Evolutionary conservation across 2,797 vertebrate genomes (phyloP).

Genomic region (Diglossa cyanea): DNA sequence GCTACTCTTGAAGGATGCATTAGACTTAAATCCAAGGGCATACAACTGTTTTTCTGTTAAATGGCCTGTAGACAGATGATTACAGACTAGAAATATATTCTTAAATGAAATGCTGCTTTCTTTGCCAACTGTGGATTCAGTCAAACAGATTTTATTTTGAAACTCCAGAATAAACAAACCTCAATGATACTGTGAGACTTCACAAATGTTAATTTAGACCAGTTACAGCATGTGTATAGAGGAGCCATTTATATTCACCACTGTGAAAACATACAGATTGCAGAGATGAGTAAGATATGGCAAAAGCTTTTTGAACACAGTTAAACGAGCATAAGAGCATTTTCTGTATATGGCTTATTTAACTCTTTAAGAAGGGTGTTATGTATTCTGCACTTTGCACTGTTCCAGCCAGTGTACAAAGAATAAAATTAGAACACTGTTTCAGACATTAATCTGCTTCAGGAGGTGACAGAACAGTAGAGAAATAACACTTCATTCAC

Average conservation of each 20-base stretch:
- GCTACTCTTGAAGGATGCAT: background rate
- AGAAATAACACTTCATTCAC: background rate
- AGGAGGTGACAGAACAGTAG: background rate
- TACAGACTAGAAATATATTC: conserved; percentile 37
- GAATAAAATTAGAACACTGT: background rate
- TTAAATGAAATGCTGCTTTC: conserved; percentile 35
- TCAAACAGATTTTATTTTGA: conserved; percentile 31
- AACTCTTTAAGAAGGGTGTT: background rate
- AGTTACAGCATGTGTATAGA: background rate
- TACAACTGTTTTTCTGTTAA: conserved; percentile 23
- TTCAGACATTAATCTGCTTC: background rate
- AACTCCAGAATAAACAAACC: conserved; percentile 72
- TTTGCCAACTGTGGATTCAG: conserved; percentile 45
- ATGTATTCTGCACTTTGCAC: background rate
- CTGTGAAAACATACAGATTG: conserved; percentile 2
- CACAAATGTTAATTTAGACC: conserved; percentile 36
- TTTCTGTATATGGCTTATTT: background rate
- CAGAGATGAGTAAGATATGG: background rate
- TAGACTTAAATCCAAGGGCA: conserved; percentile 12
- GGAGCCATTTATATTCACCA: background rate
- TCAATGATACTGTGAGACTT: conserved; percentile 33
- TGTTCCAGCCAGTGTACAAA: background rate
- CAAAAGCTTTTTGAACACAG: background rate
- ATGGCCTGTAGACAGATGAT: conserved; percentile 45
- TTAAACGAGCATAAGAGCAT: background rate